phyloP scores from a whole-genome alignment of 2,797 vertebrate genomes.

The Phylloscopus collybita region DNA sequence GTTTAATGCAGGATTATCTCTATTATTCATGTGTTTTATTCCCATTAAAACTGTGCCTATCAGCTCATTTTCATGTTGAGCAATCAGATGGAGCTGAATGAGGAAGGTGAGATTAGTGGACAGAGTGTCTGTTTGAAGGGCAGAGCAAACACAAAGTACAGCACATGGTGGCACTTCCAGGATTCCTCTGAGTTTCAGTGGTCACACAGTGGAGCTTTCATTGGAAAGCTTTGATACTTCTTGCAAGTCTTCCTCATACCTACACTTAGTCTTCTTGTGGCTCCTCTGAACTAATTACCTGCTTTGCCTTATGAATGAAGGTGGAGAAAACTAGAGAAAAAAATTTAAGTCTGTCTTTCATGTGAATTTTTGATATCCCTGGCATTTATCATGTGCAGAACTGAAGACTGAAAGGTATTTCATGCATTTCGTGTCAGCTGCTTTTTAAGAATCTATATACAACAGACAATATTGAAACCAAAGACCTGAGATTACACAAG shows the following conservation, averaged over 20 bases:
- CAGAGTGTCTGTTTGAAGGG: constrained; percentile 22
- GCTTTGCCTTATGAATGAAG: not conserved
- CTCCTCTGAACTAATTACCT: not conserved
- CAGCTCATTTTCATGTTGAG: constrained; percentile 52
- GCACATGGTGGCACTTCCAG: not conserved
- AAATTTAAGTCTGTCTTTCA: not conserved
- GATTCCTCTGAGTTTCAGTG: not conserved
- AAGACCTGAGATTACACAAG: not conserved
- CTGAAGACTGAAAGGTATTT: not conserved
- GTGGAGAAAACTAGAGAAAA: not conserved
- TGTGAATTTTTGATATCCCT: not conserved
- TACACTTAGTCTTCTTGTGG: not conserved
- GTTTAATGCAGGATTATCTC: constrained; percentile 67
- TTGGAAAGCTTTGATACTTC: not conserved
- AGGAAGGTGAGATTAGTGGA: constrained; percentile 41
- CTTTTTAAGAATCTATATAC: not conserved
- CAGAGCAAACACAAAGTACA: not conserved
- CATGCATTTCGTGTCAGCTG: not conserved
- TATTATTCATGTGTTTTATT: constrained; percentile 71
- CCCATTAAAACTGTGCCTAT: constrained; percentile 63
- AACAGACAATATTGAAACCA: not conserved
- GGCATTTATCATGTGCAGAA: not conserved
- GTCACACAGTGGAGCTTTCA: not conserved
- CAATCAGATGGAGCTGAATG: constrained; percentile 48
- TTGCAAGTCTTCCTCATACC: not conserved